Conservation (phyloP, 1,140 invertebrate species). For the Odontomachus brunneus region DNA sequence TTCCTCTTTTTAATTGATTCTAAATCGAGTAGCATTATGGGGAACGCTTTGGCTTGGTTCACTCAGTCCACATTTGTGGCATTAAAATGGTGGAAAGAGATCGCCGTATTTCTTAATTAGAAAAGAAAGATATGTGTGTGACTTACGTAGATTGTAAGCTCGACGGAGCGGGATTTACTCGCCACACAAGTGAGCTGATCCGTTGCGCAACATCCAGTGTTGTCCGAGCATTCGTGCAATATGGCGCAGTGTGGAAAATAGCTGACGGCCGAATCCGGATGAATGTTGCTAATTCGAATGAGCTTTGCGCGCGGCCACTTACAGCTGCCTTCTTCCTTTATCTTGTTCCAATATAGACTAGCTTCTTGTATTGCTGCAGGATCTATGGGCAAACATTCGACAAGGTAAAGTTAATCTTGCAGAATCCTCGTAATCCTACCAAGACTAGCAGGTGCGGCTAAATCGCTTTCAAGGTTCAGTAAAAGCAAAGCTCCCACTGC, state of each 20-base stretch:
- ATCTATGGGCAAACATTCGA: conserved; percentile 69
- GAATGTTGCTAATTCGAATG: conserved; percentile 87
- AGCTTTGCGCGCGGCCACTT: conserved; percentile 87
- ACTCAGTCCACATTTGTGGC: neutral
- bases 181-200: conserved; percentile 88
- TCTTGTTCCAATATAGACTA: conserved; percentile 86
- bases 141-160: conserved; percentile 91
- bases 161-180: conserved; percentile 87
- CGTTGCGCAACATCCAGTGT: conserved; percentile 90
- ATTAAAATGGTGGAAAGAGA: neutral
- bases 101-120: neutral
- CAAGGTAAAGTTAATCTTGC: neutral
- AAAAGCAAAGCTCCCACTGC: neutral
- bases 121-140: conserved; percentile 12
- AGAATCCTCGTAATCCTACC: neutral
- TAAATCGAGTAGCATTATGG: no score
- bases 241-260: conserved; percentile 91
- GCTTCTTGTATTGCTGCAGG: conserved; percentile 83
- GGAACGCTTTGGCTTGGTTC: no score
- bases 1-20: no score
- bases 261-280: conserved; percentile 89
- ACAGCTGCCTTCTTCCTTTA: conserved; percentile 87
- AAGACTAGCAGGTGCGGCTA: conserved; percentile 8
- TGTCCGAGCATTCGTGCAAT: conserved; percentile 91
- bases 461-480: neutral